These are phyloP conservation scores for Spisula solida DNA, from an alignment of 2,888 invertebrate genomes.

Conservation along the genomic window DNA sequence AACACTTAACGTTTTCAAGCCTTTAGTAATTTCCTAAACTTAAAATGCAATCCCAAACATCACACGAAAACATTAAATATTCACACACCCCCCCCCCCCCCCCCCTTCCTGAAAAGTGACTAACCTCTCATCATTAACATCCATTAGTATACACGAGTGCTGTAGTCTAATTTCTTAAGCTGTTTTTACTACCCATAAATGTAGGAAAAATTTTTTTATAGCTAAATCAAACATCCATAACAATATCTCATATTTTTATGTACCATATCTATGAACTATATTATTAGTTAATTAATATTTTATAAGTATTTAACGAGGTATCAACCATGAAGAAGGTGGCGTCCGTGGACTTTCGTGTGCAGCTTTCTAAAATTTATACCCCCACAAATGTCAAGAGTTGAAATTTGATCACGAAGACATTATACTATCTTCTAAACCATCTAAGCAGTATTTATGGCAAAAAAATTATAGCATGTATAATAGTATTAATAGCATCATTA, in stretches of 20 bases:
- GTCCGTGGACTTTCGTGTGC: not conserved
- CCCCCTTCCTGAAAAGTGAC: too few species aligned
- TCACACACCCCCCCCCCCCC: too few species aligned
- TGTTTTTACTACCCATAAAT: not conserved
- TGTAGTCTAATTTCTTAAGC: not conserved
- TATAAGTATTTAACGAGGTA: slow-evolving; percentile 1
- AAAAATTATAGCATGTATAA: too few species aligned
- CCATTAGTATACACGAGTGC: not conserved
- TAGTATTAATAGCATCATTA: too few species aligned
- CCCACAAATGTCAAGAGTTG: not conserved
- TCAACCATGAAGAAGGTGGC: not conserved
- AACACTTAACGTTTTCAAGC: too few species aligned
- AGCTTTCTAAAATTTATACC: not conserved
- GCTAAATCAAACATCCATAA: not conserved
- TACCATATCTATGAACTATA: slow-evolving; percentile 8
- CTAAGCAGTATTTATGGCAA: too few species aligned
- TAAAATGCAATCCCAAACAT: too few species aligned
- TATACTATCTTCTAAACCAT: not conserved
- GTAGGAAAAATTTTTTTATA: not conserved
- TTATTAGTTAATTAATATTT: slow-evolving; percentile 15
- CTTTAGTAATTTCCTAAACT: too few species aligned
- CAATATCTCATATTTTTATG: not conserved
- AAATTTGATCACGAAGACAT: not conserved
- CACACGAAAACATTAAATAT: too few species aligned
- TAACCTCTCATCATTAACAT: not conserved